These are phyloP conservation scores for Chloropsis hardwickii DNA, from an alignment of 2,113 vertebrate species.

Conservation along the genomic window DNA sequence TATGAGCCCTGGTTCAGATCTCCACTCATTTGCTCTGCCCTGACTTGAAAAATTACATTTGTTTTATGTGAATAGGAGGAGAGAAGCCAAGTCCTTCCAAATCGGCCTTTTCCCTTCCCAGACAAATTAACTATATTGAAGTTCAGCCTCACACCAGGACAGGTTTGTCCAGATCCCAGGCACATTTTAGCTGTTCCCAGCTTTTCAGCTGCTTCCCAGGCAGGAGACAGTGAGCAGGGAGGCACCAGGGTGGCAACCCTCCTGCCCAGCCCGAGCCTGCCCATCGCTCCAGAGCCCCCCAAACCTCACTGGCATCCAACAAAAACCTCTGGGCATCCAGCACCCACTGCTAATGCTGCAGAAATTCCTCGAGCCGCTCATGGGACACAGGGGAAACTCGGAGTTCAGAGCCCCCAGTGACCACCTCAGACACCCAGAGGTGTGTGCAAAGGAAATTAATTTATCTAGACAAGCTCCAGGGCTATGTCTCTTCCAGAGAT, in stretches of 20 bases:
- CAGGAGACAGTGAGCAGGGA: neutral
- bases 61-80: neutral
- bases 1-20: neutral
- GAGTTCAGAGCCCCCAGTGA: neutral
- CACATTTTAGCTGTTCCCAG: neutral
- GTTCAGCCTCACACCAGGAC: neutral
- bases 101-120: neutral
- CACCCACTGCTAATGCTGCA: neutral
- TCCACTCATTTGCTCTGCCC: neutral
- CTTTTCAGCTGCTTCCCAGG: neutral
- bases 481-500: fast-evolving
- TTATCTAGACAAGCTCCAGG: neutral
- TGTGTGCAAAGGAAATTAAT: neutral
- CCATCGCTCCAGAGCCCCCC: neutral
- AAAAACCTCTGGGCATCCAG: neutral
- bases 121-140: neutral
- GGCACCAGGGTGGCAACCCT: neutral
- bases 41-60: neutral
- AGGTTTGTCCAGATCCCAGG: neutral
- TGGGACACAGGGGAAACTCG: fast-evolving
- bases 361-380: neutral
- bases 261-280: neutral
- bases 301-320: neutral
- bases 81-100: neutral
- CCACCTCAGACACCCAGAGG: neutral